A percentile compares a stretch with the other conserved stretches of the same genome.
Conservation (phyloP, 1,140 invertebrate species). For the Cheumatopsyche charites region DNA sequence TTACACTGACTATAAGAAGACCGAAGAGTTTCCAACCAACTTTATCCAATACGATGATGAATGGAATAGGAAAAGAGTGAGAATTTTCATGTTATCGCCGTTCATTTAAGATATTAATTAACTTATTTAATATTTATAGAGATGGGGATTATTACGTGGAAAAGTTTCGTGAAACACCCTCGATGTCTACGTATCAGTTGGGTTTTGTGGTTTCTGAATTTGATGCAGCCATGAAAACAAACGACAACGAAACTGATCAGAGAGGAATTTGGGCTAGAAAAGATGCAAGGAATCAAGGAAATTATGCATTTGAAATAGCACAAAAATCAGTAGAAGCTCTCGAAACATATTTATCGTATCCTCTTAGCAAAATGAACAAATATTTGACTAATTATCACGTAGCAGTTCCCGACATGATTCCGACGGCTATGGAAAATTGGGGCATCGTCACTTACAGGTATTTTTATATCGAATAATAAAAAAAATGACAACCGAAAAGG, state of each 20-base stretch:
- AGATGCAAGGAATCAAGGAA: conserved; percentile 49
- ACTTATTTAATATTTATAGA: not conserved
- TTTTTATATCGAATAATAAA: not conserved
- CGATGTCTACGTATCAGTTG: conserved; percentile 78
- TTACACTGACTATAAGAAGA: conserved; percentile 62
- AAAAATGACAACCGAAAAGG: not conserved
- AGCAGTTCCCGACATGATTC: conserved; percentile 77
- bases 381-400: conserved; percentile 68
- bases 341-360: conserved; percentile 58
- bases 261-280: conserved; percentile 46
- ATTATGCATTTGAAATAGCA: conserved; percentile 62
- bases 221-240: conserved; percentile 48
- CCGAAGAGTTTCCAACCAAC: conserved; percentile 50
- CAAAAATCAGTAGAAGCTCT: conserved; percentile 61
- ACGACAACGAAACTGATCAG: conserved; percentile 51
- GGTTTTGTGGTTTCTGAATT: conserved; percentile 80
- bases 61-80: not conserved
- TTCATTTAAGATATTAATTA: too few species aligned
- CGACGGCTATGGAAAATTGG: conserved; percentile 87
- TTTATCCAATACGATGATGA: conserved; percentile 51
- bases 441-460: conserved; percentile 74
- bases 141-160: not conserved
- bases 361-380: conserved; percentile 55
- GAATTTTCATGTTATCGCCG: too few species aligned
- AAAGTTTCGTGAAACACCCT: conserved; percentile 69